A percentile compares a stretch with the other conserved stretches of the same genome.
phyloP scores from a whole-genome alignment of 2,888 invertebrate species.

The Corbicula japonica region DNA sequence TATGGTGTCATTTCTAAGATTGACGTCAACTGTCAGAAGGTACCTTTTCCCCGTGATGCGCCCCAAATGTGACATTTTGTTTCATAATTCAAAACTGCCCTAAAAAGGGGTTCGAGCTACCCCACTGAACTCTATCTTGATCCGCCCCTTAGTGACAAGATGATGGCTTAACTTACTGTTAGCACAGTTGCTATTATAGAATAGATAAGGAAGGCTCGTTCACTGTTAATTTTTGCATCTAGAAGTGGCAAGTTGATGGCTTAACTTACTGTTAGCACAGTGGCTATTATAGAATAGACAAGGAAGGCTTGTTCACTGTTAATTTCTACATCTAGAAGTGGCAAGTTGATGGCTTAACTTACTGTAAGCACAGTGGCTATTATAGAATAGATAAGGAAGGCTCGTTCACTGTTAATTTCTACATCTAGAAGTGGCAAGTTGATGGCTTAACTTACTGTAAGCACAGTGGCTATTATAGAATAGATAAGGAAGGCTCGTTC shows the following conservation, averaged over 20 bases:
- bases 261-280: constrained; percentile 92
- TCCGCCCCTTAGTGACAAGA: constrained; percentile 85
- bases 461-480: constrained; percentile 94
- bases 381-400: constrained; percentile 94
- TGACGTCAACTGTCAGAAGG: no score
- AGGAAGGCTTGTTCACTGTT: constrained; percentile 95
- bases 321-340: constrained; percentile 91
- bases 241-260: constrained; percentile 86
- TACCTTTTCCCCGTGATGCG: no score
- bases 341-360: constrained; percentile 81
- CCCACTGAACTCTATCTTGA: no score
- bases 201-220: constrained; percentile 94
- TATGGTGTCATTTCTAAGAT: no score
- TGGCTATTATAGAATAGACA: constrained; percentile 94
- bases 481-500: constrained; percentile 94
- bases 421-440: constrained; percentile 89
- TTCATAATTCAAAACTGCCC: no score
- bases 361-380: constrained; percentile 95
- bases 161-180: constrained; percentile 89
- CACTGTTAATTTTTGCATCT: constrained; percentile 94
- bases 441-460: constrained; percentile 90
- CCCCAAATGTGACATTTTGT: no score
- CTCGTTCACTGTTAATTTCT: constrained; percentile 93
- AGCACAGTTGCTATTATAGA: constrained; percentile 95
- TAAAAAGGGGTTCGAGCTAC: no score